Base-by-base conservation (phyloP, 2,113 vertebrate species). In the Sinosuthora webbiana region DNA sequence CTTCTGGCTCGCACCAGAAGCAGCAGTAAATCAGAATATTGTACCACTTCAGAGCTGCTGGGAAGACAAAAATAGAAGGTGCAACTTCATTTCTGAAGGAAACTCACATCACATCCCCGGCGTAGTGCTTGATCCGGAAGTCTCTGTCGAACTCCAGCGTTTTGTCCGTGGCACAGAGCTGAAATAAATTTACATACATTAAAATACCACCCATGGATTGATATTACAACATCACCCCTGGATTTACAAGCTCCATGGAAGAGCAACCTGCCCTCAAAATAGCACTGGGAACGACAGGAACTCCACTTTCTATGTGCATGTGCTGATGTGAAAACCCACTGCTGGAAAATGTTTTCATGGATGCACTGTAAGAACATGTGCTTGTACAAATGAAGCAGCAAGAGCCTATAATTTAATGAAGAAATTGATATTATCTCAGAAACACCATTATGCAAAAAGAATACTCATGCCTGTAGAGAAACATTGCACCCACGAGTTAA, bases 81-180 rank as follows among this genome's bases (percentile, higher is more conserved):
- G 65, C 18, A 83, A 16, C 45, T 87, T 85, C 4, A 59, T 21
- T 44, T 60, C 37, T 28, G 53, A 37, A 60, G 52, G n/a, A 6
- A 79, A 99, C 99, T 99, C 95, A 99, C 99, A 98, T 97, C 57
- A 99, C 99, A 11, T 99, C 98, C 28, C 99, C 99, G 1, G 99
- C 99, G 3, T 99, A 99, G 97, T 99, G 99, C 37, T 98, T 98
- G 94, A 99, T 98, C 22, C 99, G 98, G 96, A 99, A 99, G 96
- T 99, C 99, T 97, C 99, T 95, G 96, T 99, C 99, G 50, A 99
- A 99, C 95, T 99, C 99, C 97, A 99, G 94, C 53, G 96, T 99
- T 97, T 99, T 99, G 97, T 99, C 99, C 1, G 98, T 98, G 1
- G 99, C 98, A 56, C 98, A 99, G 71, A 99, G 98, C 99, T 99